Conservation (phyloP, 2,888 invertebrate species). For the Sarcophaga caerulescens region DNA sequence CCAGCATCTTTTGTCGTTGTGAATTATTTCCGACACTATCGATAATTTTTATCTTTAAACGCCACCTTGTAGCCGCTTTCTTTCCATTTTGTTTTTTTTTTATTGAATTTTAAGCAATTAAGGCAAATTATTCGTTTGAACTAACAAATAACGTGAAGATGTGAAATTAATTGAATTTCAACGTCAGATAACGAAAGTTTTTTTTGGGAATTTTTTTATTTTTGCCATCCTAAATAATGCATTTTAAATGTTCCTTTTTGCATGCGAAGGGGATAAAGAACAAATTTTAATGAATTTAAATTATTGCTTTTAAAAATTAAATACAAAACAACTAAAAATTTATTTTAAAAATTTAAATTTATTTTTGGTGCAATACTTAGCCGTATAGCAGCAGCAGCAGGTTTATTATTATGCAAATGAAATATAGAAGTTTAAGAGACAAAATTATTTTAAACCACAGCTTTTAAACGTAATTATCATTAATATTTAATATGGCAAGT, state of each 20-base stretch:
- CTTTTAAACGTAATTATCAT: slow-evolving; percentile 37
- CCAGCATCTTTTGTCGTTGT: slow-evolving; percentile 49
- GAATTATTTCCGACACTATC: slow-evolving; percentile 52
- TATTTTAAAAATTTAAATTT: slow-evolving; percentile 22
- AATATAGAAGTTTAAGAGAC: neutral
- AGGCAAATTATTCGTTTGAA: slow-evolving; percentile 39
- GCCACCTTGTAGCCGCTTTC: slow-evolving; percentile 39
- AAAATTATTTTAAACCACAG: neutral
- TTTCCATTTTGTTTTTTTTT: neutral
- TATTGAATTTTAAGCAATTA: slow-evolving; percentile 28
- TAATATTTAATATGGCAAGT: slow-evolving; percentile 13
- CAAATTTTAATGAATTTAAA: slow-evolving; percentile 33
- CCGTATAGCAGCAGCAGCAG: neutral
- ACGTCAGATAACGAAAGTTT: neutral
- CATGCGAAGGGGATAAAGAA: neutral
- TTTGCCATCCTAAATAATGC: neutral
- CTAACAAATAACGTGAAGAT: slow-evolving; percentile 32
- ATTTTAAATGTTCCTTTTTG: neutral
- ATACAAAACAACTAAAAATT: too few species aligned
- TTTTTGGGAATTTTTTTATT: neutral
- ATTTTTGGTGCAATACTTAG: neutral
- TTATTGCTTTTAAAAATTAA: neutral
- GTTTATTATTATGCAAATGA: slow-evolving; percentile 28
- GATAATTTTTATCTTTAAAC: slow-evolving; percentile 51
- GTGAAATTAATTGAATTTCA: slow-evolving; percentile 47